phyloP scores from a whole-genome alignment of 1,140 invertebrate genomes.

The Nasonia vitripennis region DNA sequence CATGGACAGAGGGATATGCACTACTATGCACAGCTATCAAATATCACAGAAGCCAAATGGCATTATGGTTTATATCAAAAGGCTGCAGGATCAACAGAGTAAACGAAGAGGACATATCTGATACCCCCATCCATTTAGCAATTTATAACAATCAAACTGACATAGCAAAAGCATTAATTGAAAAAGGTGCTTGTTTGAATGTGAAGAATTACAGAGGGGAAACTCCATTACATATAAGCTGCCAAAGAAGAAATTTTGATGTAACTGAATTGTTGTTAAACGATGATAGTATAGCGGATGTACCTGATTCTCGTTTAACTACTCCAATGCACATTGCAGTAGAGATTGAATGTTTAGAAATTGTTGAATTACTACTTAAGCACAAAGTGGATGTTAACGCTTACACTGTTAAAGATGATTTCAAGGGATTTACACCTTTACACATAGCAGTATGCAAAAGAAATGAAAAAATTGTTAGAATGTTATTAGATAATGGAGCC shows the following conservation, averaged over 20 bases:
- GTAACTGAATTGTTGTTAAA: conserved; percentile 7
- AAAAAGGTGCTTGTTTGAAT: conserved; percentile 16
- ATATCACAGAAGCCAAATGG: neutral
- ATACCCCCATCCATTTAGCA: conserved; percentile 21
- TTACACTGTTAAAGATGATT: neutral
- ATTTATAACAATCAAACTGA: neutral
- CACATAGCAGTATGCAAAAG: conserved; percentile 23
- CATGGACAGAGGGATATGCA: conserved; percentile 17
- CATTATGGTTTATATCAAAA: conserved; percentile 25
- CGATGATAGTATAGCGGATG: neutral
- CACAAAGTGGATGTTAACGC: conserved; percentile 17
- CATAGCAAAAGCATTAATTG: neutral
- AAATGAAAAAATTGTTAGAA: conserved; percentile 19
- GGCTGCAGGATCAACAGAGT: conserved; percentile 11
- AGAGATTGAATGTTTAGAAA: conserved; percentile 26
- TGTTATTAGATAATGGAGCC: conserved; percentile 14
- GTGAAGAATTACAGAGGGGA: conserved; percentile 20
- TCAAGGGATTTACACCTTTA: conserved; percentile 27
- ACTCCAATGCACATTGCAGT: conserved; percentile 39
- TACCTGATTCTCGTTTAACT: neutral
- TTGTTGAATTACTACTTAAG: neutral
- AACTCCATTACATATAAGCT: conserved; percentile 27
- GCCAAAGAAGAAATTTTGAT: neutral
- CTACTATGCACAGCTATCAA: conserved; percentile 25
- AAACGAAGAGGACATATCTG: neutral